A percentile compares a stretch with the other conserved stretches of the same genome.
Evolutionary conservation across 37 sponge, comb jelly and placozoan genomes (phyloP).

Genomic region (Diacarnus erythraeanus): DNA sequence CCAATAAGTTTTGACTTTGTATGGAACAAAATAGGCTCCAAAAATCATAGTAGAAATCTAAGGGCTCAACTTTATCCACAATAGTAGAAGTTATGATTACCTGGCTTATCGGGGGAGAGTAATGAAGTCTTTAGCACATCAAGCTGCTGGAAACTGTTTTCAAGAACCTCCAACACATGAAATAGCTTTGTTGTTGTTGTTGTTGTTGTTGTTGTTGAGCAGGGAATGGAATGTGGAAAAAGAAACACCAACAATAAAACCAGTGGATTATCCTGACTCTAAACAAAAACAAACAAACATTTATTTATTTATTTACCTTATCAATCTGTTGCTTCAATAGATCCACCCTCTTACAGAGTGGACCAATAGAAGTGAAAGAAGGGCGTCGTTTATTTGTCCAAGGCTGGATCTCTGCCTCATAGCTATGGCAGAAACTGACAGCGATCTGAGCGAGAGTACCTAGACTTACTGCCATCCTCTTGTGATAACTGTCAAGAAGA

Average conservation of each 20-base stretch:
- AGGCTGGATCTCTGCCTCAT: slow-evolving; percentile 53
- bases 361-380: slow-evolving; percentile 13
- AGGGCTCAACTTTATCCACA: too few species aligned
- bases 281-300: too few species aligned
- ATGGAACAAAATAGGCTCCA: too few species aligned
- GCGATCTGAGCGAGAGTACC: slow-evolving; percentile 45
- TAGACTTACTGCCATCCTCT: slow-evolving; percentile 38
- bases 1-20: too few species aligned
- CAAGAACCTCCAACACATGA: slow-evolving; percentile 3
- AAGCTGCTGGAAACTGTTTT: background rate
- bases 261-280: too few species aligned
- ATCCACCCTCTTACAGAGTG: slow-evolving; percentile 20
- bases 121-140: slow-evolving; percentile 7
- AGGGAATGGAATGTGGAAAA: too few species aligned
- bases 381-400: slow-evolving; percentile 48
- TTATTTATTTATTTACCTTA: slow-evolving; percentile 15
- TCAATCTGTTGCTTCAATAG: slow-evolving; percentile 5
- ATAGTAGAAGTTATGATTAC: too few species aligned
- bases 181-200: slow-evolving; percentile 18
- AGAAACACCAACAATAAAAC: too few species aligned
- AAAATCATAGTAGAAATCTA: too few species aligned
- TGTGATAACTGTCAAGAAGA: slow-evolving; percentile 11
- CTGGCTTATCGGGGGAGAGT: background rate
- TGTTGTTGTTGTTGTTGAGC: too few species aligned
- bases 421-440: slow-evolving; percentile 41